Percentiles rank a stretch among this genome's conserved stretches.
Evolutionary conservation across 2,797 vertebrate genomes (phyloP).

Genomic region (Microctenopoma lineatum): DNA sequence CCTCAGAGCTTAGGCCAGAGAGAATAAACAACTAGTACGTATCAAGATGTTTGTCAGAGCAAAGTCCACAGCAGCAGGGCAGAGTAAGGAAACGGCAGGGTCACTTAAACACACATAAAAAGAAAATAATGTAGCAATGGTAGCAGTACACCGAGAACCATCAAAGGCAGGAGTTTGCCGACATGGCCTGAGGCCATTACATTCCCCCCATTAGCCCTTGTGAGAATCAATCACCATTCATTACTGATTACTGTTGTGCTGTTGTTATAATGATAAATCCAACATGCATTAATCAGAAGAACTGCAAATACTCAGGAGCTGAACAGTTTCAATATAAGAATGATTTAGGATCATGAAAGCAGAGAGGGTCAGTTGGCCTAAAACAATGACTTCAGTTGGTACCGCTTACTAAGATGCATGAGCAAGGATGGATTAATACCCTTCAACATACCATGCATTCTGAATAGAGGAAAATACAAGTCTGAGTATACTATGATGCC

Average conservation of each 20-base stretch:
- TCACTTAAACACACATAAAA: constrained; percentile 41
- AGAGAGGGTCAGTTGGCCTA: constrained; percentile 17
- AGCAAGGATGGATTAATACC: neutral
- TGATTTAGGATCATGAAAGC: constrained; percentile 3
- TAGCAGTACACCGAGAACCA: constrained; percentile 34
- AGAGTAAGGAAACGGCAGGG: constrained; percentile 29
- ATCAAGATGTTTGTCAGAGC: constrained; percentile 47
- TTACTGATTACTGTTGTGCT: constrained; percentile 11
- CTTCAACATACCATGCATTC: neutral
- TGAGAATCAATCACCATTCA: constrained; percentile 49
- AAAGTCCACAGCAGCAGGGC: constrained; percentile 16
- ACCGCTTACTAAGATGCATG: constrained; percentile 4
- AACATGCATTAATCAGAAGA: constrained; percentile 30
- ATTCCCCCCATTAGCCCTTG: neutral
- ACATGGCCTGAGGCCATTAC: constrained; percentile 29
- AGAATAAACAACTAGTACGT: constrained; percentile 30
- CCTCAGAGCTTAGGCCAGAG: constrained; percentile 33
- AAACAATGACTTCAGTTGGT: constrained; percentile 4
- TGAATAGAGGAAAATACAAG: constrained; percentile 13
- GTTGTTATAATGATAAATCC: constrained; percentile 23
- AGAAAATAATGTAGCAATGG: constrained; percentile 38
- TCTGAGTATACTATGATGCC: constrained; percentile 18
- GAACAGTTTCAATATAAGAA: constrained; percentile 10
- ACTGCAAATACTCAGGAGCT: constrained; percentile 15
- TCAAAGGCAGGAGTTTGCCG: constrained; percentile 41